phyloP scores from a whole-genome alignment of 1,140 invertebrate species.

The Heliconius hewitsoni region DNA sequence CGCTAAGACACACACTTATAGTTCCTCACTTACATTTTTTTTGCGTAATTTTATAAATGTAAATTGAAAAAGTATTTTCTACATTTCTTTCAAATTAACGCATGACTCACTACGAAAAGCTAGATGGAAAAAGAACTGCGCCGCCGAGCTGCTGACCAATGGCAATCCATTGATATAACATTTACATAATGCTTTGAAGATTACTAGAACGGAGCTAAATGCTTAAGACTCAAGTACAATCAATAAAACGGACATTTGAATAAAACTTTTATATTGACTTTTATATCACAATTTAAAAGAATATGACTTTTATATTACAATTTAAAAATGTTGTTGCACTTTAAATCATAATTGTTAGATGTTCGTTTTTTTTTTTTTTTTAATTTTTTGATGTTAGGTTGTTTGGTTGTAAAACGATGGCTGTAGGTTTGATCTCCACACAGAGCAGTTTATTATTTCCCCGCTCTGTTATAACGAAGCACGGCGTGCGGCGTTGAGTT shows the following conservation, averaged over 20 bases:
- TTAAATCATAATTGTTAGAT: neutral
- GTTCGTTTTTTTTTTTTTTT: no score
- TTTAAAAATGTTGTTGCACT: neutral
- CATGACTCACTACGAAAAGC: slow-evolving; percentile 4
- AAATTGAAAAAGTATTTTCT: neutral
- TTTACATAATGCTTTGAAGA: slow-evolving; percentile 10
- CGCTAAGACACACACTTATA: no score
- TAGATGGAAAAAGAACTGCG: neutral
- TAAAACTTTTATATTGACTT: neutral
- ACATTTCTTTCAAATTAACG: slow-evolving; percentile 7
- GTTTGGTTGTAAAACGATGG: no score
- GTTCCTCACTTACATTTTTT: no score
- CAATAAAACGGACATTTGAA: neutral
- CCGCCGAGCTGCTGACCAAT: neutral
- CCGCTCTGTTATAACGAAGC: no score
- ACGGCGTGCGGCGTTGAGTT: no score
- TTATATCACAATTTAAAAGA: neutral
- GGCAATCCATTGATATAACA: neutral
- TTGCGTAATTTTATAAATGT: neutral
- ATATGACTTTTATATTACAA: no score
- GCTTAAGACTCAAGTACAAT: neutral
- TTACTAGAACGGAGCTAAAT: neutral
- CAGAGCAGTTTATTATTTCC: no score
- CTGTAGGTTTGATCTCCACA: no score
- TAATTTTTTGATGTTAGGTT: no score